Base-by-base conservation (phyloP, 2,888 invertebrate genomes). In the Muscina levida region DNA sequence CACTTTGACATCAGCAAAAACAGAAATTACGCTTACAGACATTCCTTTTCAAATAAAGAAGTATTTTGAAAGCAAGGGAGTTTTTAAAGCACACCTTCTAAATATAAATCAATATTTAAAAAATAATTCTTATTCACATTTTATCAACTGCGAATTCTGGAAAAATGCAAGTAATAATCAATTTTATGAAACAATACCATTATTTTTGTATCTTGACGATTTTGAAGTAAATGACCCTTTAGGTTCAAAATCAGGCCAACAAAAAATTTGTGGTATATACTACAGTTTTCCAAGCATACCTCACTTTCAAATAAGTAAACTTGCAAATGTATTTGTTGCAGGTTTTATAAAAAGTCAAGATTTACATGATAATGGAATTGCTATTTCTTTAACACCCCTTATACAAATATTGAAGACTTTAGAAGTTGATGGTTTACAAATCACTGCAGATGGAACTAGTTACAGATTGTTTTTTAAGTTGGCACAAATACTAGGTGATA, bases 31-130 rank as follows among this genome's bases (percentile, higher is more conserved):
- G 5, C 74, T 81, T 67, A 57, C 59, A 62, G 74, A 77, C 53
- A 78, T 82, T 56, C 44, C 51, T 48, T 82, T 82, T 65, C 82
- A 82, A 75, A 78, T 78, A 66, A 74, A 82, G 51, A 75, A 65
- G 19, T 78, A 72, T 75, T 72, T 82, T 62, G 82, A 82, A 66
- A 71, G 68, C 24, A 57, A 77, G 39, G 59, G 56, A 66, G 72
- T 78, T 39, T 68, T 62, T 17, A 26, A 70, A 44, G 53, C 51
- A 74, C 53, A 26, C n/a, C 39, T 76, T 62, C 51, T 48, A 59
- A 68, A 67, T 56, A 67, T 72, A 17, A 39, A 46, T 44, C 51
- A 71, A 67, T 44, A 26, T 53, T 68, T 24, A 42, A 71, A 72
- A 31, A 70, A 17, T 71, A 66, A 71, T 48, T 44, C 68, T 26